Conservation (phyloP, 2,797 vertebrate genomes). For the Platalea minor region DNA sequence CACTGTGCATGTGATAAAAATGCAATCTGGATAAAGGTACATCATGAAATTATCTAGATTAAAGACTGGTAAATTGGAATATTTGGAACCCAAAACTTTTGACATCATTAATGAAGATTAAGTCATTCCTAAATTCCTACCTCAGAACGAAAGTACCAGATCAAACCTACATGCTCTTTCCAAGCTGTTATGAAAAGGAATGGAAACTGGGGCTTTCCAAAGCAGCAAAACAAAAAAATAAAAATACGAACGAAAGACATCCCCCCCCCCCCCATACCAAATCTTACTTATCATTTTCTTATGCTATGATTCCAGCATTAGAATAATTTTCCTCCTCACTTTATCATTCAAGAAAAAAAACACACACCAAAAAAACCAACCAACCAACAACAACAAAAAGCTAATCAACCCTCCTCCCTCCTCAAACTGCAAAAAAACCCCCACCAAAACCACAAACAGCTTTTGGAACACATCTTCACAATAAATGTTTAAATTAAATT, state of each 20-base stretch:
- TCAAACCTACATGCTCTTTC: not conserved
- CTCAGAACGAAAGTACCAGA: not conserved
- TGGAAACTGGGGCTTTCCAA: not conserved
- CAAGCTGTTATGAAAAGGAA: not conserved
- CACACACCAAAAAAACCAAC: not conserved
- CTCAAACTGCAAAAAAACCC: fast-evolving
- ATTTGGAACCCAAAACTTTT: not conserved
- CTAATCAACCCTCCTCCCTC: too few relatives aligned
- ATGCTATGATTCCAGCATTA: not conserved
- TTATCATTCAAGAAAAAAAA: not conserved
- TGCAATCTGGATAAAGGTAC: not conserved
- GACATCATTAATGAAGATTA: not conserved
- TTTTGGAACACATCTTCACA: not conserved
- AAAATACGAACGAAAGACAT: not conserved
- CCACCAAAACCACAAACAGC: not conserved
- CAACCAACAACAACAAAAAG: not conserved
- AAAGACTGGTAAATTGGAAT: not conserved
- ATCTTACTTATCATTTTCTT: not conserved
- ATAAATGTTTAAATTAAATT: not conserved
- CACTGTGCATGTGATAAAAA: not conserved
- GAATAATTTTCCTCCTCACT: not conserved
- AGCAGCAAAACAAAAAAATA: not conserved
- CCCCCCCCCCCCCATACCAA: too few relatives aligned
- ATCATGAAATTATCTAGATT: not conserved
- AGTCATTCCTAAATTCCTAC: not conserved